phyloP scores from a whole-genome alignment of 1,140 invertebrate species.

The Bathynomus jamesi region DNA sequence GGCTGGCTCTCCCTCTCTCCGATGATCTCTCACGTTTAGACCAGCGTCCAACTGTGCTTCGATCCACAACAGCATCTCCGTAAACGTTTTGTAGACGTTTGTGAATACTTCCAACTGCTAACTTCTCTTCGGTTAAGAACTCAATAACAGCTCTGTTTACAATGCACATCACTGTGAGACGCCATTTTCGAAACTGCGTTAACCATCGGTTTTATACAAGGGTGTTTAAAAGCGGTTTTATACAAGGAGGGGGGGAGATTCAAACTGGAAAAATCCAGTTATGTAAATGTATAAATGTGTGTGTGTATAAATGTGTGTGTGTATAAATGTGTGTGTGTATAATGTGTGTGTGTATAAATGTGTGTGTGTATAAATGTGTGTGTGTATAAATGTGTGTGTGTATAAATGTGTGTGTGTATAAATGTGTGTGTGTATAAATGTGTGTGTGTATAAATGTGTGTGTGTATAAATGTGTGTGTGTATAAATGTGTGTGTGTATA shows the following conservation, averaged over 20 bases:
- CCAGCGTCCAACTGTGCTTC: no score
- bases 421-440: neutral
- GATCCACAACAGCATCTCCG: no score
- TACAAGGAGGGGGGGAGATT: neutral
- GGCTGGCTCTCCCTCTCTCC: no score
- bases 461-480: neutral
- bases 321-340: neutral
- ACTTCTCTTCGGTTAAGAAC: no score
- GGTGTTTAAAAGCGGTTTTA: neutral
- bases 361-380: neutral
- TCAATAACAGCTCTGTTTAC: neutral
- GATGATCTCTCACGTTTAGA: no score
- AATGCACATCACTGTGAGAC: neutral
- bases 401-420: neutral
- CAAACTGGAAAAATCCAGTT: neutral
- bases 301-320: neutral
- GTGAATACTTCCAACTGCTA: no score
- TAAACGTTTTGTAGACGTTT: no score
- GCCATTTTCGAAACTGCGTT: neutral
- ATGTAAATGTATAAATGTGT: conserved; percentile 1
- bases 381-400: neutral
- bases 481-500: conserved; percentile 4
- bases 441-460: neutral
- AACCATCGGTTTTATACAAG: neutral
- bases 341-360: neutral